Evolutionary conservation across 2,797 vertebrate genomes (phyloP).

Genomic region (Gallirallus australis): DNA sequence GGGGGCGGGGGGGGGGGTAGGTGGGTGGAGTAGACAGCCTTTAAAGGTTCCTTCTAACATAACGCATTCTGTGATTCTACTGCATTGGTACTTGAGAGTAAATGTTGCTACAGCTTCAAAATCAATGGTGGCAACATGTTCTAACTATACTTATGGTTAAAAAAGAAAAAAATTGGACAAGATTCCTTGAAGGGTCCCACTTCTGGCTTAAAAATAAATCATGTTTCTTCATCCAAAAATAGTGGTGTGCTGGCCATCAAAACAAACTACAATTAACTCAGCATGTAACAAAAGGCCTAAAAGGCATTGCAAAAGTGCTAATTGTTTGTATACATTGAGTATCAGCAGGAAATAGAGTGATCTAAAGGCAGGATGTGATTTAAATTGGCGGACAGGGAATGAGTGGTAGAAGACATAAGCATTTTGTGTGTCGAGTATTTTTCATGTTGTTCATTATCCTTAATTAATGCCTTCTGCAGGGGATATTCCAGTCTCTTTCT

Average conservation of each 20-base stretch:
- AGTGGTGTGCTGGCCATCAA: background rate
- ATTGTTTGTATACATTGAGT: background rate
- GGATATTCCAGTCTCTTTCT: background rate
- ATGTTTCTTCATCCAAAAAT: background rate
- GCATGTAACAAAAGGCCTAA: background rate
- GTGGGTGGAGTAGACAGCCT: no score
- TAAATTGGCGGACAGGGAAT: background rate
- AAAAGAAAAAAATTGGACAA: background rate
- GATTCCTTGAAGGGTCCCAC: background rate
- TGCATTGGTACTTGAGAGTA: background rate
- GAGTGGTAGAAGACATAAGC: background rate
- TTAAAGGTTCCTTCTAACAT: no score
- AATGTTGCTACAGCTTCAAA: background rate
- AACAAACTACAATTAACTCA: background rate
- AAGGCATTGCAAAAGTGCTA: background rate
- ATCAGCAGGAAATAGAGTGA: background rate
- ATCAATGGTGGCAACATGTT: background rate
- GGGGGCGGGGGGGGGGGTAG: no score
- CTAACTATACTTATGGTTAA: background rate
- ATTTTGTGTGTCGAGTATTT: background rate
- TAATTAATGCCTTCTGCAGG: background rate
- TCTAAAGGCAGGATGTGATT: background rate
- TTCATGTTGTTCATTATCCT: background rate
- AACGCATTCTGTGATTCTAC: background rate
- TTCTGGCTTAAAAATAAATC: background rate